A percentile compares a stretch with the other conserved stretches of the same genome.
phyloP scores from a whole-genome alignment of 2,888 invertebrate genomes.

The Dysmachus trigonus region DNA sequence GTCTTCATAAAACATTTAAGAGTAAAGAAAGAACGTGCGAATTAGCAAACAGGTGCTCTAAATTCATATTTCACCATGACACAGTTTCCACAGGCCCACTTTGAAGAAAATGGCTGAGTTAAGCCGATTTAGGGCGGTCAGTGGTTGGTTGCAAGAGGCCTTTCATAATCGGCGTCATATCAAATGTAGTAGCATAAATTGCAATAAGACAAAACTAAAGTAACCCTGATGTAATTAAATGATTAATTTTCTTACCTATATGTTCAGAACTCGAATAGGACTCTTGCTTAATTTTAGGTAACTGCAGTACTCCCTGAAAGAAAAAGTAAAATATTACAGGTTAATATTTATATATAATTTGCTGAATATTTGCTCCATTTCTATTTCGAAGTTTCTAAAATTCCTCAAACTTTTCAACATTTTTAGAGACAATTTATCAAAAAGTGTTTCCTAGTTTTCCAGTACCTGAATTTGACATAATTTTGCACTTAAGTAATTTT shows the following conservation, averaged over 20 bases:
- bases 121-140: neutral
- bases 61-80: conserved; percentile 18
- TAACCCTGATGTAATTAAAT: neutral
- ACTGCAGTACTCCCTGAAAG: conserved; percentile 8
- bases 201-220: neutral
- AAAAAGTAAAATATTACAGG: neutral
- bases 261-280: neutral
- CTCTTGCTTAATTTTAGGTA: conserved; percentile 36
- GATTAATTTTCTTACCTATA: neutral
- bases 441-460: too few species aligned
- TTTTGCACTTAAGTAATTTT: neutral
- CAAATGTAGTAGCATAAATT: neutral
- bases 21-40: neutral
- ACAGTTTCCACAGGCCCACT: neutral
- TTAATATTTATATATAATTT: neutral
- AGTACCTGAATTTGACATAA: neutral
- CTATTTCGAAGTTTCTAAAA: neutral
- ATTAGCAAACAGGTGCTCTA: neutral
- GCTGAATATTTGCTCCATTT: neutral
- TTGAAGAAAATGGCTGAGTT: neutral
- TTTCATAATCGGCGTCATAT: neutral
- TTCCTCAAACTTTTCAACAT: neutral
- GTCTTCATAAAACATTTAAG: neutral
- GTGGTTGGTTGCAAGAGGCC: neutral
- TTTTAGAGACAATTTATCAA: neutral